phyloP scores from a whole-genome alignment of 2,888 invertebrate species.

The Cataglyphis livida region DNA sequence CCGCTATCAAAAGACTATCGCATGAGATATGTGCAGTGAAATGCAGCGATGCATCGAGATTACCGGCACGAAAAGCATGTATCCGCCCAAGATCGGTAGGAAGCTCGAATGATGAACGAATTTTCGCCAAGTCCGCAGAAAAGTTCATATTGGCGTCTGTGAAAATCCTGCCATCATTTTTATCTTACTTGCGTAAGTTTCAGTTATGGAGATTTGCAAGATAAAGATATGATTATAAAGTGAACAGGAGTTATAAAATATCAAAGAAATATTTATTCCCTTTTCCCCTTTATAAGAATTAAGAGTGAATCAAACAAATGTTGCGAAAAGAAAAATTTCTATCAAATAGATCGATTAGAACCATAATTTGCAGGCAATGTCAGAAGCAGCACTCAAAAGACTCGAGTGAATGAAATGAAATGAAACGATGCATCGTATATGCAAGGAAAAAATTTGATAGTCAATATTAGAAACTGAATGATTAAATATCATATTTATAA shows the following conservation, averaged over 20 bases:
- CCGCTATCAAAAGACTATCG: constrained; percentile 55
- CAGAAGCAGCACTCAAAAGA: constrained; percentile 36
- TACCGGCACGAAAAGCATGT: constrained; percentile 6
- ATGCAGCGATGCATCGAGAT: constrained; percentile 36
- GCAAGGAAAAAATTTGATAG: not conserved
- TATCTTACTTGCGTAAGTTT: constrained; percentile 12
- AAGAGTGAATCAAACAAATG: not conserved
- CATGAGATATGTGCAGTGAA: constrained; percentile 49
- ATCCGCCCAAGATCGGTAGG: constrained; percentile 21
- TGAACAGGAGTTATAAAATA: constrained; percentile 1
- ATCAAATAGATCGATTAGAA: not conserved
- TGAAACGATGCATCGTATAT: constrained; percentile 5
- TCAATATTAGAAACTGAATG: constrained; percentile 3
- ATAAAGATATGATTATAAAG: constrained; percentile 6
- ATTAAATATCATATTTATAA: not conserved
- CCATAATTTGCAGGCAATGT: constrained; percentile 29
- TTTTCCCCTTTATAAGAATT: not conserved
- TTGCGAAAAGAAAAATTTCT: constrained; percentile 1
- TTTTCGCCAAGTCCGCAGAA: constrained; percentile 17
- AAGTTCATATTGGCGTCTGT: not conserved
- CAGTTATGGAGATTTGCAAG: not conserved
- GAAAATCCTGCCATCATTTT: not conserved
- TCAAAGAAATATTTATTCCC: not conserved
- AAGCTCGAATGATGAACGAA: constrained; percentile 11
- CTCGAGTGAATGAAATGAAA: constrained; percentile 38